Base-by-base conservation (phyloP, 92 coral and sea anemone species). In the Epizoanthus rinbou region DNA sequence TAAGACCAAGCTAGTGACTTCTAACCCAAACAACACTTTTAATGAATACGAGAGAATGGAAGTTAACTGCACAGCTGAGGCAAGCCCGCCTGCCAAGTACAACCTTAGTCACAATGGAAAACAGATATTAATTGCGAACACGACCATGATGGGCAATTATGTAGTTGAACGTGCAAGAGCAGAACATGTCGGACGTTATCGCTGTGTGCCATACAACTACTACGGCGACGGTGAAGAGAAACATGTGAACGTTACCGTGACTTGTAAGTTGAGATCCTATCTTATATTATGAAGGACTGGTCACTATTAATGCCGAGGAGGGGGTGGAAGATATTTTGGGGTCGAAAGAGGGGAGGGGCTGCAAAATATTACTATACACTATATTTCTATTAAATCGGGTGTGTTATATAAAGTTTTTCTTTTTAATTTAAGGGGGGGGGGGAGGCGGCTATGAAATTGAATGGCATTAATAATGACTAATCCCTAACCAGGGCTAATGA, bases 211-310 rank as follows among this genome's bases (percentile, higher is more conserved):
- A 67, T 16, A 33, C 50, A 67, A 67, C 73, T 67, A 67, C 28
- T 43, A 28, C 13, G 73, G 73, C 15, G 73, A 67, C 13, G 73
- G 73, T n/a, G 73, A 67, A 67, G 19, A 37, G 15, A 67, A 67
- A 43, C 5, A 7, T 5, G 43, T 67, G 50, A 67, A 18, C 4
- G 50, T 67, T 6, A 67, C 50, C 11, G 73, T 67, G 18, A 28
- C 33, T 2, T 67, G 73, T 66, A 25, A 66, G 43, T 15, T 31
- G 53, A 47, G 14, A 10, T 47, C 2, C 2, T 47, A 8, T 47
- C 14, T 47, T 47, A 47, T 9, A 2, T 50, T 50, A 13, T 11
- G 50, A 43, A 1, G 10, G 50, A 6, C 31, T 28, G 31, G 31
- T 28, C 31, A 28, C 31, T 28, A 28, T 28, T 28, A 28, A 28